Base-by-base conservation (phyloP, 2,797 vertebrate genomes). In the Tenualosa thibaudeaui region DNA sequence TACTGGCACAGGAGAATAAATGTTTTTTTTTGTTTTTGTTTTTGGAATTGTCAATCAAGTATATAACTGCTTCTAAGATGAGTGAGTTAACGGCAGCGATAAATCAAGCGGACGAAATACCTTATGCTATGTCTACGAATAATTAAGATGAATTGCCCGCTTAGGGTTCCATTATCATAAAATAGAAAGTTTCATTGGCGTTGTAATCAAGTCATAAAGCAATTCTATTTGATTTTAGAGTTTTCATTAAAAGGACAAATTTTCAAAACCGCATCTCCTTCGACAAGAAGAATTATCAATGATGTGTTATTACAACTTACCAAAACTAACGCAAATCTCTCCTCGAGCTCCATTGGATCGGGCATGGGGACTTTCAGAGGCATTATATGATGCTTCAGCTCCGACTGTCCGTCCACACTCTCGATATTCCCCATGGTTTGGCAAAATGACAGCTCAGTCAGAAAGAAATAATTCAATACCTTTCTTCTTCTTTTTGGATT, bases 311-410 rank as follows among this genome's bases (percentile, higher is more conserved):
- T 40, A 22, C 13, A 68, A 93, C 98, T 98, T 85, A 99, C 98
- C 98, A 99, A 92, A 93, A 98, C 98, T 86, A 99, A 91, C 54
- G 98, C 97, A 94, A 99, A 99, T 81, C 97, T 96, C 92, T 99
- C 97, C 94, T 99, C 98, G 92, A 99, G 93, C 92, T 99, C 98
- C 83, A 95, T 96, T 86, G 96, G 95, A 86, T 99, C 98, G 19
- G 98, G 98, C 97, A 99, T 99, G 87, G 98, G 97, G 88, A 98
- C 97, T 93, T 98, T 98, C 82, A 98, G 94, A 43, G 97, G 96
- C 95, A 97, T 94, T 85, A 95, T 94, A 85, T 96, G 95, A 93
- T 96, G 94, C 91, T 97, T 95, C 90, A 97, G 93, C 65, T 97
- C 96, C 17, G 96, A 92, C 85, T 96, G 95, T 65, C 96, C 97